Conservation (phyloP, 2,113 vertebrate genomes). For the Tichodroma muraria region DNA sequence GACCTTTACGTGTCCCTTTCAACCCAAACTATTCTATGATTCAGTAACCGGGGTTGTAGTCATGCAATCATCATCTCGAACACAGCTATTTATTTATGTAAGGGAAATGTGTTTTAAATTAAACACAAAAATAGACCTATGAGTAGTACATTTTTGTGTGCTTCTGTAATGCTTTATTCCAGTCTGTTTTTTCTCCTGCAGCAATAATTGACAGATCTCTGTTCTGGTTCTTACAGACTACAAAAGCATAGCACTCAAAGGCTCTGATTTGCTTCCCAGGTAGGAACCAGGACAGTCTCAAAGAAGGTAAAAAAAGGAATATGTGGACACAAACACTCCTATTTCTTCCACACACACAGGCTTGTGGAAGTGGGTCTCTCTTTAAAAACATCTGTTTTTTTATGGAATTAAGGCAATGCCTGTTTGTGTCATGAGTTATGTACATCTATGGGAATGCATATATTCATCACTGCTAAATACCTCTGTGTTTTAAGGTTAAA, state of each 20-base stretch:
- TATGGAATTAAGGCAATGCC: neutral
- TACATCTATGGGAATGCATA: neutral
- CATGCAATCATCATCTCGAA: neutral
- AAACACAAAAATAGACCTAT: neutral
- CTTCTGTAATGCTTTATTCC: neutral
- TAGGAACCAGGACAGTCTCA: slow-evolving; percentile 86
- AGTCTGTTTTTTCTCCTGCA: neutral
- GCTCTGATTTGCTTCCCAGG: slow-evolving; percentile 82
- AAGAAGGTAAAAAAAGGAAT: slow-evolving; percentile 74
- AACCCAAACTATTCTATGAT: neutral
- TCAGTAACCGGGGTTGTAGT: neutral
- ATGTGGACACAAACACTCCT: neutral
- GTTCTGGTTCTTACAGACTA: slow-evolving; percentile 72
- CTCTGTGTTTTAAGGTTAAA: neutral
- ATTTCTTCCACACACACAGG: neutral
- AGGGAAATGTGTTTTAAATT: neutral
- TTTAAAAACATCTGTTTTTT: neutral
- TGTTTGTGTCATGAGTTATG: neutral
- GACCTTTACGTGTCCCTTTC: neutral
- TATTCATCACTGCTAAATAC: neutral
- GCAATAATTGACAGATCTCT: neutral
- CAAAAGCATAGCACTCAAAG: slow-evolving; percentile 81
- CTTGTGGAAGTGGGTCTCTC: neutral
- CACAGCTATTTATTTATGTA: neutral
- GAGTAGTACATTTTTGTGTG: neutral